Percentiles rank a stretch among this genome's conserved stretches.
phyloP scores from a whole-genome alignment of 2,797 vertebrate species.

The Rhinoraja longicauda region DNA sequence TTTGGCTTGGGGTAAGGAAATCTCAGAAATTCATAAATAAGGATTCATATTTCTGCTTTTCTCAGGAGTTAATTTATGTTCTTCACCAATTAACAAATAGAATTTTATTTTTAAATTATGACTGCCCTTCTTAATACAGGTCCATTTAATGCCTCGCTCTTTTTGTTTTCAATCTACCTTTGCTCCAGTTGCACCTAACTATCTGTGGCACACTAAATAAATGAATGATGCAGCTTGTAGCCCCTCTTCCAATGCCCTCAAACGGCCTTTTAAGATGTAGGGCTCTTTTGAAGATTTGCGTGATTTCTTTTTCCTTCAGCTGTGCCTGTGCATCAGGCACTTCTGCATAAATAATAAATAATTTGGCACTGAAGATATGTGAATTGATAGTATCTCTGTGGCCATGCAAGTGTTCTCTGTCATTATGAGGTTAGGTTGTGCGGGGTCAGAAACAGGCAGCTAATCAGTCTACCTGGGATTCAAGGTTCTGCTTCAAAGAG shows the following conservation, averaged over 20 bases:
- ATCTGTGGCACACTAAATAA: neutral
- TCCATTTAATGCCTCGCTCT: constrained; percentile 63
- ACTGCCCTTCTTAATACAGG: constrained; percentile 64
- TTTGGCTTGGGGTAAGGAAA: constrained; percentile 83
- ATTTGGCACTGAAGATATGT: constrained; percentile 32
- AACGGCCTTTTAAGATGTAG: constrained; percentile 32
- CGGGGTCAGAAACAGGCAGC: neutral
- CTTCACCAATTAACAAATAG: constrained; percentile 70
- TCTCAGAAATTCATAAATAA: constrained; percentile 84
- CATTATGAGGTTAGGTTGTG: neutral
- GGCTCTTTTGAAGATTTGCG: constrained; percentile 36
- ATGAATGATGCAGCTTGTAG: constrained; percentile 28
- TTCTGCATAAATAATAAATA: constrained; percentile 37
- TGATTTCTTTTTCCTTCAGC: constrained; percentile 33
- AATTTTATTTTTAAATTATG: too few species aligned
- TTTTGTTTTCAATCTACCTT: constrained; percentile 45
- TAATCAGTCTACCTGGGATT: neutral
- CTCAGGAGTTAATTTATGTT: constrained; percentile 75
- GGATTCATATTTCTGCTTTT: constrained; percentile 63
- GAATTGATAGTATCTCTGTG: constrained; percentile 11
- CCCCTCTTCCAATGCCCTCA: constrained; percentile 25
- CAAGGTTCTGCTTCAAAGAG: neutral
- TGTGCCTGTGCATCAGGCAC: constrained; percentile 11
- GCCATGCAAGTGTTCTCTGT: neutral
- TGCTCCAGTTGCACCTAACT: neutral